Evolutionary conservation across 2,113 vertebrate genomes (phyloP), one percentile per base, ranked within the genome.

Genomic region (Lophotis ruficrista): DNA sequence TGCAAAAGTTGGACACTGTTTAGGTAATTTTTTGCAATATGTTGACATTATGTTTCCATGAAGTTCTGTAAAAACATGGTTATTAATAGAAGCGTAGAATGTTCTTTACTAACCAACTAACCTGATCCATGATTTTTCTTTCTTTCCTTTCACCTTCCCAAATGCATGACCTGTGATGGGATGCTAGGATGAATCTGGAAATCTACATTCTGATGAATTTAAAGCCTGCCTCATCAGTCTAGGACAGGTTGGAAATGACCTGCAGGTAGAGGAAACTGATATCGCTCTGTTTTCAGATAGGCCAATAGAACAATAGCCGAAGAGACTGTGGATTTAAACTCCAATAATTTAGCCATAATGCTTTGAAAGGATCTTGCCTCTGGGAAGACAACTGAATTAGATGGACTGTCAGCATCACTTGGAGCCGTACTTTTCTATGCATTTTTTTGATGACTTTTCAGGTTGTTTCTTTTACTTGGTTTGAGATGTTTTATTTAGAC

Each of bases 161-260:
- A 93, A 93, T 96, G 96, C 94, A 92, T 96, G 93, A 90, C 93
- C 83, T 72, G 20, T 83, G 94, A 69, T 91, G 83, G 75, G 81
- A 94, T 95, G 64, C 48, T 96, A 97, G 97, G 94, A 96, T 7
- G 96, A 97, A 87, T 94, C 90, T 94, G 94, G 85, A 80, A 96
- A 92, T 88, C 96, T 98, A 6, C 96, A 93, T 31, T 94, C 86
- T 93, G 97, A 97, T 68, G 97, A 97, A 93, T 97, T 97, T 96
- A 97, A 97, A 96, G 97, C 97, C 94, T 98, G 97, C 88, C 96
- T 98, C 94, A 97, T 98, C 97, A 98, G 97, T 96, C 96, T 98
- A 93, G 98, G 96, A 87, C 94, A 96, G 94, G 96, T 97, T 97
- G 96, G 96, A 92, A 97, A 97, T 95, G 90, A 97, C 50, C 70